These are phyloP conservation scores for Xenops minutus DNA, from an alignment of 2,797 vertebrate species.

Conservation along the genomic window DNA sequence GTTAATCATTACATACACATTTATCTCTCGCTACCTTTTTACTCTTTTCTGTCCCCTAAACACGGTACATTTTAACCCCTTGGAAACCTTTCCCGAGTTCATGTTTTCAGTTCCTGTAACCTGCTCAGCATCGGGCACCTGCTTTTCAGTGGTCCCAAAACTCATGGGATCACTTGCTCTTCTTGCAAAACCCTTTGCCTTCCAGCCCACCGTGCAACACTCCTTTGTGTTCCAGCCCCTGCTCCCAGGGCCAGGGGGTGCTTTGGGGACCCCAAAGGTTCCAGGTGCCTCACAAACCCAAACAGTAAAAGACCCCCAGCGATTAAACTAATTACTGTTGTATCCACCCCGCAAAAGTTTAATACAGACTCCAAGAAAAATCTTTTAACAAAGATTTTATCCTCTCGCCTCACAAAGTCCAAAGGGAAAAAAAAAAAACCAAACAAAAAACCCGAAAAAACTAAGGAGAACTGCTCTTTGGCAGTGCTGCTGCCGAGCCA, in stretches of 20 bases:
- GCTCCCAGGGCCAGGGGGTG: background rate
- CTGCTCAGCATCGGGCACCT: accelerated
- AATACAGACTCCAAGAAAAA: background rate
- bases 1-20: conserved; percentile 46
- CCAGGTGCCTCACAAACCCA: accelerated
- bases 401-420: background rate
- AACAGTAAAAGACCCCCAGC: background rate
- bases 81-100: background rate
- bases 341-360: background rate
- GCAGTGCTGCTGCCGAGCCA: background rate
- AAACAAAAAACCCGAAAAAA: no score
- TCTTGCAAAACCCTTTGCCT: background rate
- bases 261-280: background rate
- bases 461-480: background rate
- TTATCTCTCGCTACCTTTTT: background rate
- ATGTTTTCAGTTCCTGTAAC: background rate
- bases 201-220: background rate
- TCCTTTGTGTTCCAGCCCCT: background rate
- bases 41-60: background rate
- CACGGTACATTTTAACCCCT: background rate
- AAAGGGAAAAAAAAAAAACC: background rate
- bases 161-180: background rate
- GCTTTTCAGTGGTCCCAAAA: background rate
- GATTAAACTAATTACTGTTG: background rate
- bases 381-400: background rate